Base-by-base conservation (phyloP, 2,797 vertebrate species). In the Avahi laniger region DNA sequence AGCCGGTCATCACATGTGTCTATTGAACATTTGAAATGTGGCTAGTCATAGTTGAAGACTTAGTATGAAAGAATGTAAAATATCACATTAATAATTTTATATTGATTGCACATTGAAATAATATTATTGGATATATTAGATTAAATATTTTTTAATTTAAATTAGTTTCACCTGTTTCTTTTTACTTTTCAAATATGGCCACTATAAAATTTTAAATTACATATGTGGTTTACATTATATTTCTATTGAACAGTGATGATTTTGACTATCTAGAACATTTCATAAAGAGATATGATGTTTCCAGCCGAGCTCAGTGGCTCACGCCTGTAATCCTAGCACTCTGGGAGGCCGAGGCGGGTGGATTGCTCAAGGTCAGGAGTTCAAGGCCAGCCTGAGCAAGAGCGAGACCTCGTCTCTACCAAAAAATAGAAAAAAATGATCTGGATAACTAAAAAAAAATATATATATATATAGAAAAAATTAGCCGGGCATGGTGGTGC, bases 151-250 rank as follows among this genome's bases (percentile, higher is more conserved):
- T 18, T 63, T 83, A 79, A 61, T 80, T 76, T 69, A 91, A 91
- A 89, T 79, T 87, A 46, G 73, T 83, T 81, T 76, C 15, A 73
- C 18, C 15, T 73, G 28, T 79, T 94, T 89, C 63, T 92, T 80
- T 73, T 94, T 59, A 75, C 2, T 30, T 85, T 95, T 72, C 80
- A 57, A 86, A 84, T 41, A 80, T 83, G 63, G 28, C 7, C 70
- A 80, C 72, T 35, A 50, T 48, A 84, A 83, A 83, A 43, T 80
- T 78, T 96, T 82, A 94, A 92, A 70, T 83, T 69, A 86, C 33
- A 18, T 50, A 43, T 50, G 28, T 79, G 50, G 13, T 57, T 96
- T 26, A 5, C 38, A 69, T 63, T 90, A 28, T 89, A 80, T 86
- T 95, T 93, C 24, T 94, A 43, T 48, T 96, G 69, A 43, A 65